Evolutionary conservation across 2,888 invertebrate genomes (phyloP), one percentile per base, ranked within the genome.

Genomic region (Acrobasis repandana): DNA sequence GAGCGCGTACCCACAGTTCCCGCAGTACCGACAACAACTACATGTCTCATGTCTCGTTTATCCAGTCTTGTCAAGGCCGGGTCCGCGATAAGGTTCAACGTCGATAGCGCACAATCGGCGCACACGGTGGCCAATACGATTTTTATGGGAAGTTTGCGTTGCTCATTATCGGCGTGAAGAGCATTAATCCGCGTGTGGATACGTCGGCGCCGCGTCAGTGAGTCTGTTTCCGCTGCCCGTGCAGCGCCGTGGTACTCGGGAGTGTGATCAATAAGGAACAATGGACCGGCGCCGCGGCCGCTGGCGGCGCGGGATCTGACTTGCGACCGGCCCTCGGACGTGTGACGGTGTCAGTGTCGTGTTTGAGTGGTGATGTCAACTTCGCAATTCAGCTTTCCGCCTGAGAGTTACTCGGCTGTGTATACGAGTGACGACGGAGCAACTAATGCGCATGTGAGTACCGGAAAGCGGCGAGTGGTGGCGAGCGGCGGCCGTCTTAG

Each of bases 371-470:
- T 76, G 71, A 89, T 87, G 89, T 80, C 86, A 65, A 75, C 82
- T 63, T 73, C 79, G 64, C 76, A 69, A 70, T 91, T 85, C 76
- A 86, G 77, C 72, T 91, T 91, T 70, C 91, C 91, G 62, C 91
- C 91, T 72, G 85, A 90, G 79, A 88, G 82, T 68, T 90, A 85
- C 76, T 91, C 91, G 57, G 90, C 85, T 63, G 79, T 91, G 68
- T 91, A 89, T 75, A 75, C 76, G 74, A 70, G 68, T 75, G 87
- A 85, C 75, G 87, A 85, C 70, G 82, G 75, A 66, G 67, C 71
- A 64, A 71, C 77, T 65, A 77, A 76, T 79, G 78, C 79, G 71
- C 86, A 85, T 81, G 90, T 91, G 79, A 90, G 90, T 90, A 83
- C 72, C 69, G 77, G 77, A 72, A 75, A 74, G 69, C 69, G 38